Evolutionary conservation across 2,888 invertebrate species (phyloP), one percentile per base, ranked within the genome.

Genomic region (Thumatha senex): DNA sequence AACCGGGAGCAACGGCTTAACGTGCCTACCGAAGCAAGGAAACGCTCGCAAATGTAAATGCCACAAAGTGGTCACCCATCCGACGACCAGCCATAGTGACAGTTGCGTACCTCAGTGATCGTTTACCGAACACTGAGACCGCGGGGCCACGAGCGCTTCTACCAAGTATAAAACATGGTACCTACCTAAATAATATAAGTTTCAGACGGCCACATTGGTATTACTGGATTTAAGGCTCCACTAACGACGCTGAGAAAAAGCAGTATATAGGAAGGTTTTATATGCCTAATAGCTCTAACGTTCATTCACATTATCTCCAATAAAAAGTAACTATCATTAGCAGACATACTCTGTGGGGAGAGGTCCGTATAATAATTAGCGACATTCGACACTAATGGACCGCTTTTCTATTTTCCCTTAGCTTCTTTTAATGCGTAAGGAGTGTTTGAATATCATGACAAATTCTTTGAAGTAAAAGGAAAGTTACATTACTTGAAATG

Each of bases 321-420:
- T 4, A 74, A 60, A 67, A 70, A 70, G 68, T 66, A 67, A 63
- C 65, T 63, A 65, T 65, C 72, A 70, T 76, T 73, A 74, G 67
- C 59, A 46, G 51, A 33, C 49, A 62, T 60, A 45, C 52, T 12
- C 45, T 51, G 46, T 54, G 56, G 58, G 56, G 18, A 54, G 60
- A 60, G 56, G 53, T 44, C 53, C 51, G 52, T 59, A 54, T 57
- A 46, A 64, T 67, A 63, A 68, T 68, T 66, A 66, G 58, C 46
- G 68, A 62, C 62, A 68, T 60, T 68, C 54, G 58, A 53, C 46
- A 51, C 46, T 44, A 53, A 54, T 47, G 58, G 51, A 43, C 35
- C 38, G 33, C 33, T 67, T 61, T 57, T 58, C 55, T 55, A 54
- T 60, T 56, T 59, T 39, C 48, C 41, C 42, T 55, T 51, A 41